Evolutionary conservation across 2,113 vertebrate genomes (phyloP), one percentile per base, ranked within the genome.

Genomic region (Cebidichthys violaceus): DNA sequence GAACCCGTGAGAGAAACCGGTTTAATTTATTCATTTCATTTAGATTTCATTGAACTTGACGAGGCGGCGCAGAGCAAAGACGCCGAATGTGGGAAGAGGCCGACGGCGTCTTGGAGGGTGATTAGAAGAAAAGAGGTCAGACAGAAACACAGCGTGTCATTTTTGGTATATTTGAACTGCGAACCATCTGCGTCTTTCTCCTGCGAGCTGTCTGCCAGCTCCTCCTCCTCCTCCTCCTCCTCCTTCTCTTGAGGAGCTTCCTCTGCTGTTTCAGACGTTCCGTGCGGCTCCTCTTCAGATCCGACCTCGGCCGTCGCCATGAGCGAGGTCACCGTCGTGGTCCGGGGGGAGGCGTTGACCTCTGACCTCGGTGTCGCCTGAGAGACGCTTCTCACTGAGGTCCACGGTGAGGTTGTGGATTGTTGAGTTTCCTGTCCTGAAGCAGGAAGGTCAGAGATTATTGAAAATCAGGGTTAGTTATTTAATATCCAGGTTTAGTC

Each of bases 101-200:
- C 33, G 43, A 33, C 9, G 54, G 47, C 45, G 0, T 8, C 2
- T 13, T 4, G 4, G 10, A 33, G 33, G 33, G 29, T 3, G 29
- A 33, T 33, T 33, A 6, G 33, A 31, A 50, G 7, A 14, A 9
- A 17, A 37, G n/a, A 43, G 50, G 13, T 18, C 2, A 11, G 75
- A 45, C 3, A 31, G 20, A 37, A 1, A 24, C 14, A 6, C 18
- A 31, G 9, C 20, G 27, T 18, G 20, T 27, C 4, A 37, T 39
- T 37, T 29, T 39, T n/a, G 9, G 20, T 33, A n/a, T 14, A 9
- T 27, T 47, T 57, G 8, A 27, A 59, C 22, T 18, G 5, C 9
- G 5, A 41, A 33, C 92, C 91, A 0, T 88, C 84, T 0, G 68
- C 27, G 24, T 92, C 59, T 27, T 72, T 69, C 86, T 95, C 89